phyloP scores from a whole-genome alignment of 2,888 invertebrate genomes.

The Melinaea menophilus region DNA sequence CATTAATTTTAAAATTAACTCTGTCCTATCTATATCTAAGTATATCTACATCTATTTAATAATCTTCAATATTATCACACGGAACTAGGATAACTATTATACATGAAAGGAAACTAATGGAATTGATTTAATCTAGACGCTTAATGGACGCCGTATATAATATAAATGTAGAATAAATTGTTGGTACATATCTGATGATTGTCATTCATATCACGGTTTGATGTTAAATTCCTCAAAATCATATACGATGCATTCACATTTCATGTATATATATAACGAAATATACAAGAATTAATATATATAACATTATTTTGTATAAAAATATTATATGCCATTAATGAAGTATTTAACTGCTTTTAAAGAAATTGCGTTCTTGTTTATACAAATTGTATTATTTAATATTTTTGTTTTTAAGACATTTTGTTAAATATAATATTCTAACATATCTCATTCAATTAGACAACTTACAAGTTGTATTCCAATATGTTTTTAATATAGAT shows the following conservation, averaged over 20 bases:
- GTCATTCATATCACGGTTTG: constrained; percentile 34
- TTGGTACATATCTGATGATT: constrained; percentile 38
- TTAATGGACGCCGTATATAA: constrained; percentile 20
- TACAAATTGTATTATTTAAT: background rate
- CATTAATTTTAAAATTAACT: background rate
- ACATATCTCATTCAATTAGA: constrained; percentile 5
- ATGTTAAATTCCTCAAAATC: constrained; percentile 10
- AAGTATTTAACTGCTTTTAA: background rate
- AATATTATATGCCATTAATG: background rate
- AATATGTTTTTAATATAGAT: background rate
- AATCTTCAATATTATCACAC: background rate
- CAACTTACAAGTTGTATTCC: background rate
- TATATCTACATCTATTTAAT: background rate
- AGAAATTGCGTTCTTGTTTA: background rate
- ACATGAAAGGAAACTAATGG: constrained; percentile 52
- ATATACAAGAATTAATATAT: background rate
- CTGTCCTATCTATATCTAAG: background rate
- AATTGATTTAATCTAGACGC: constrained; percentile 45
- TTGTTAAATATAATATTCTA: background rate
- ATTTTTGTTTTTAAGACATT: too few relatives aligned
- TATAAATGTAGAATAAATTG: constrained; percentile 33
- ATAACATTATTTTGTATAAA: background rate
- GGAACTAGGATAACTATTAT: constrained; percentile 5
- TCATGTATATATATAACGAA: background rate
- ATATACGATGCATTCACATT: background rate